phyloP scores from a whole-genome alignment of 2,888 invertebrate species.

The Diabrotica balteata region DNA sequence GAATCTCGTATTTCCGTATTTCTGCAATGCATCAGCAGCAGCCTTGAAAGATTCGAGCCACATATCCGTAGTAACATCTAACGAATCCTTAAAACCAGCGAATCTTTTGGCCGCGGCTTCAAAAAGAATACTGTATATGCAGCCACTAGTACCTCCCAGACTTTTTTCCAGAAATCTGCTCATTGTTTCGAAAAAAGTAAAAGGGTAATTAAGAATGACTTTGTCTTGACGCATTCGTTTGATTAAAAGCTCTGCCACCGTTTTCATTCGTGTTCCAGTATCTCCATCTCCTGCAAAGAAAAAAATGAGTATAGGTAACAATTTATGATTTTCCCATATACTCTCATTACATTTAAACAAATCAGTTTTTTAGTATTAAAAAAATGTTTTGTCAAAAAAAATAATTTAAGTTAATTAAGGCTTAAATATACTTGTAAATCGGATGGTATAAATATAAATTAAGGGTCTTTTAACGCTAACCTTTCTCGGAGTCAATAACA shows the following conservation, averaged over 20 bases:
- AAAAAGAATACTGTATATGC: slow-evolving; percentile 78
- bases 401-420: no score
- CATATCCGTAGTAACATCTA: slow-evolving; percentile 43
- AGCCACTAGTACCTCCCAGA: slow-evolving; percentile 84
- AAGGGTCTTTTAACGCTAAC: slow-evolving; percentile 16
- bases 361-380: no score
- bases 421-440: no score
- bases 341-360: no score
- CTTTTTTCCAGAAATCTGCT: slow-evolving; percentile 71
- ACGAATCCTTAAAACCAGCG: slow-evolving; percentile 51
- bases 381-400: no score
- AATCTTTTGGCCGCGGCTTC: slow-evolving; percentile 68
- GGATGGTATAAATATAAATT: no score
- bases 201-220: slow-evolving; percentile 49
- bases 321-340: no score
- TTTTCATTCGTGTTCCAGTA: slow-evolving; percentile 66
- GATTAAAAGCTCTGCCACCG: slow-evolving; percentile 51
- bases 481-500: slow-evolving; percentile 72
- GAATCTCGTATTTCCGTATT: slow-evolving; percentile 68
- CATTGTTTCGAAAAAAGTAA: slow-evolving; percentile 52
- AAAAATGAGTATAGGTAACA: background rate
- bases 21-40: slow-evolving; percentile 63
- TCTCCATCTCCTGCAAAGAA: slow-evolving; percentile 67
- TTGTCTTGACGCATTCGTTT: slow-evolving; percentile 45
- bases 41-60: slow-evolving; percentile 63